phyloP scores from a whole-genome alignment of 92 coral and sea anemone species.

The Zoanthus sansibaricus region DNA sequence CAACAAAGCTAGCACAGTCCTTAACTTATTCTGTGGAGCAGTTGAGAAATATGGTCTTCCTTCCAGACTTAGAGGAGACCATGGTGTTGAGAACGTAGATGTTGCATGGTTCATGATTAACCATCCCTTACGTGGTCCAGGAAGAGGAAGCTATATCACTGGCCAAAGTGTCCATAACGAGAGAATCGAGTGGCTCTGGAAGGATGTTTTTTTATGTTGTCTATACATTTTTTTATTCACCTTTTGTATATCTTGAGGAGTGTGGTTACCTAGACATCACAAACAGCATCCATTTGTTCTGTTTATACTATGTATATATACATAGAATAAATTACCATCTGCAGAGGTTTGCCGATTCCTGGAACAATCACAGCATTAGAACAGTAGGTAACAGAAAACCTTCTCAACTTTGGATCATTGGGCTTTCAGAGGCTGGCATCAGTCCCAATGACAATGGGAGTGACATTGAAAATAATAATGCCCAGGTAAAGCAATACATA shows the following conservation, averaged over 20 bases:
- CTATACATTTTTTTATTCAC: constrained; percentile 2
- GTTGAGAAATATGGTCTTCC: constrained; percentile 62
- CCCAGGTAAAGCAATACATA: too few relatives aligned
- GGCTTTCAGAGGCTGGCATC: too few relatives aligned
- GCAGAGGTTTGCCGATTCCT: constrained; percentile 51
- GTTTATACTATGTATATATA: constrained; percentile 68
- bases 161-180: constrained; percentile 71
- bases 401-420: too few relatives aligned
- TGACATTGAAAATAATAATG: too few relatives aligned
- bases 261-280: constrained; percentile 60
- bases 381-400: too few relatives aligned
- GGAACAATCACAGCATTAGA: constrained; percentile 31
- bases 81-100: constrained; percentile 71
- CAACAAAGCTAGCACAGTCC: constrained; percentile 70
- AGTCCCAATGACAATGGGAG: too few relatives aligned
- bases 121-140: constrained; percentile 72
- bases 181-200: constrained; percentile 68
- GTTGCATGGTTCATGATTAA: constrained; percentile 66
- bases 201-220: constrained; percentile 65
- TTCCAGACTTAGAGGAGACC: constrained; percentile 65
- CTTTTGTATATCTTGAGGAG: constrained; percentile 63
- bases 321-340: constrained; percentile 65
- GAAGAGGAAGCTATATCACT: constrained; percentile 60
- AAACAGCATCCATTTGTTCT: constrained; percentile 66
- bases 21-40: constrained; percentile 51